phyloP scores from a whole-genome alignment of 2,888 invertebrate species.

The Pristionchus exspectatus region DNA sequence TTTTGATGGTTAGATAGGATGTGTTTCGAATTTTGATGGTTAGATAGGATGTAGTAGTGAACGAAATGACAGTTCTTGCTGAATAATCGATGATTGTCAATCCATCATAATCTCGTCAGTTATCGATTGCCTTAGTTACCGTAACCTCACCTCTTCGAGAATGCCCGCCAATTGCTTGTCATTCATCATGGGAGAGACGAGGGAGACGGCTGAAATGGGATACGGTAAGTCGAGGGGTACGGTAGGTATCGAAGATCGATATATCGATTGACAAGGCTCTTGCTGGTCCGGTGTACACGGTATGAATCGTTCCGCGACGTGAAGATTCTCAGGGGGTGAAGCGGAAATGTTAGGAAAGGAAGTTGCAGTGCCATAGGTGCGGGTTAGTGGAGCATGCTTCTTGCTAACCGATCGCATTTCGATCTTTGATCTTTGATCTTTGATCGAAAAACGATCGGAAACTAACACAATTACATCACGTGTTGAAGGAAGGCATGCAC shows the following conservation, averaged over 20 bases:
- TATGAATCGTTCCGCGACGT: constrained; percentile 38
- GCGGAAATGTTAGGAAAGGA: constrained; percentile 20
- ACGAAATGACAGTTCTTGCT: no score
- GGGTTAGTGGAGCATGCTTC: background rate
- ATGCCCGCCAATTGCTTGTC: constrained; percentile 67
- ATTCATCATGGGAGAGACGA: constrained; percentile 64
- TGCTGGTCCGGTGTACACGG: background rate
- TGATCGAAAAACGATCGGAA: background rate
- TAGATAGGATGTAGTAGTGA: no score
- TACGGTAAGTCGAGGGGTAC: background rate
- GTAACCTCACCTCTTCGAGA: constrained; percentile 64
- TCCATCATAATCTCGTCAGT: no score
- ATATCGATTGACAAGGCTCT: constrained; percentile 35
- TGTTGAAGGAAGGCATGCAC: background rate
- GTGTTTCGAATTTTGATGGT: no score
- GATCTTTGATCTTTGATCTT: background rate
- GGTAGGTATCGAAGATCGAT: background rate
- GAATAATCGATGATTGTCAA: no score
- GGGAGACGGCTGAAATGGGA: constrained; percentile 67
- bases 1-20: no score
- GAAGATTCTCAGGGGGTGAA: background rate
- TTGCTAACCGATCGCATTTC: background rate
- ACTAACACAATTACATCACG: background rate
- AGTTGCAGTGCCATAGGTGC: background rate
- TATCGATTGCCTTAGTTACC: background rate